These are phyloP conservation scores for Hypsopygia costalis DNA, from an alignment of 2,888 invertebrate species.

Conservation along the genomic window DNA sequence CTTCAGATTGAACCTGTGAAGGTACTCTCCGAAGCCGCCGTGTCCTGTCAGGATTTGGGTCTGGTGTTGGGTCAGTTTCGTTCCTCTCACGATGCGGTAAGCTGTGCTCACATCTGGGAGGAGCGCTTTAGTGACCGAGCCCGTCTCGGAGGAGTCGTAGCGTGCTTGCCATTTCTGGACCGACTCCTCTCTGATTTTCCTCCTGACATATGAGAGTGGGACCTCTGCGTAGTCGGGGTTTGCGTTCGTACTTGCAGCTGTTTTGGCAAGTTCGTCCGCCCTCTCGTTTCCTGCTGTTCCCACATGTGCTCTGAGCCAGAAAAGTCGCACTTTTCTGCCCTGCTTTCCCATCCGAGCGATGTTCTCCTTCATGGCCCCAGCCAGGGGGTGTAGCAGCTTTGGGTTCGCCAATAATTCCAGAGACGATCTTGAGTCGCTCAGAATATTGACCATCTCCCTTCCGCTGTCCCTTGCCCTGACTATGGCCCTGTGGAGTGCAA, in stretches of 20 bases:
- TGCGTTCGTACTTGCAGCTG: constrained; percentile 1
- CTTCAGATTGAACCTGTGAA: not conserved
- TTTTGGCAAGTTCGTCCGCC: constrained; percentile 17
- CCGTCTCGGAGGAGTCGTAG: constrained; percentile 8
- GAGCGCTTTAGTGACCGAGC: constrained; percentile 10
- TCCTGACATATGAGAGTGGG: constrained; percentile 14
- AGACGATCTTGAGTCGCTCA: constrained; percentile 11
- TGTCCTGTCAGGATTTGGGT: not conserved
- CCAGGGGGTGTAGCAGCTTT: constrained; percentile 16
- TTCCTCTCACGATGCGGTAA: no score
- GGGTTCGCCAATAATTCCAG: constrained; percentile 4
- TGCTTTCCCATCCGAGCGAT: no score
- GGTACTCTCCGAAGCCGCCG: not conserved
- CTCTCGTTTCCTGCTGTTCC: constrained; percentile 17
- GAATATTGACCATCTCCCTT: constrained; percentile 5
- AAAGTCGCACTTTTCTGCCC: constrained; percentile 3
- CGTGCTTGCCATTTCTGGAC: constrained; percentile 7
- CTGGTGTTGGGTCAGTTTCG: no score
- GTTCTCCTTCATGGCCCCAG: constrained; percentile 2
- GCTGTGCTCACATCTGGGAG: constrained; percentile 9
- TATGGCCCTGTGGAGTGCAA: constrained; percentile 1
- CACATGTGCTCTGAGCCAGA: constrained; percentile 19
- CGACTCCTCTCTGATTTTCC: not conserved
- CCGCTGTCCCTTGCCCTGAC: not conserved
- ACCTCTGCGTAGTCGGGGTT: not conserved